Conservation (phyloP, 37 sponge, comb jelly and placozoan species). For the Cliona cf. orientalis region DNA sequence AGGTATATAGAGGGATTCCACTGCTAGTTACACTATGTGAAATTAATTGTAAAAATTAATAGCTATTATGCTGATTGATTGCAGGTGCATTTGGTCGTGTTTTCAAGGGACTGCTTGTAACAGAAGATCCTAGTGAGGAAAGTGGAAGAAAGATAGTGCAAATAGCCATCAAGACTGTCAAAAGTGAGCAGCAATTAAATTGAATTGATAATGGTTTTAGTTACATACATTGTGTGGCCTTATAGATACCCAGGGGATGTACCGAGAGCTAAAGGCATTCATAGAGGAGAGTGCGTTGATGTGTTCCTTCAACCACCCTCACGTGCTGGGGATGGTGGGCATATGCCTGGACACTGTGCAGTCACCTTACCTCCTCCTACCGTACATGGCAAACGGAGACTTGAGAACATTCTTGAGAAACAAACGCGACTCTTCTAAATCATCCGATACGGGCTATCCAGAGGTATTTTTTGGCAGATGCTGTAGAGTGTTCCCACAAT, state of each 20-base stretch:
- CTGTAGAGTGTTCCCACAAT: too few species aligned
- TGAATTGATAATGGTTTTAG: not conserved
- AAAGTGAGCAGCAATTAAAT: conserved; percentile 40
- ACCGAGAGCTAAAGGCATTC: conserved; percentile 34
- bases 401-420: conserved; percentile 34
- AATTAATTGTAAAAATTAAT: not conserved
- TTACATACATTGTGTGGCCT: not conserved
- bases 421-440: conserved; percentile 20
- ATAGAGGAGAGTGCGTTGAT: conserved; percentile 48
- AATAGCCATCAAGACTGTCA: conserved; percentile 56
- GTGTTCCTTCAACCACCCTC: conserved; percentile 36
- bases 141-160: not conserved
- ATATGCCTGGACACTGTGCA: conserved; percentile 22
- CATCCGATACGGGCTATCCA: conserved; percentile 23
- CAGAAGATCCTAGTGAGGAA: not conserved
- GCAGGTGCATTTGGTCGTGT: conserved; percentile 57
- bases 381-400: conserved; percentile 54
- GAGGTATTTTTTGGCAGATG: conserved; percentile 9
- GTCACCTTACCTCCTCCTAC: conserved; percentile 58
- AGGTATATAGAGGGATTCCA: conserved; percentile 4
- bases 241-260: not conserved
- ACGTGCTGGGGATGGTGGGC: conserved; percentile 53
- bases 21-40: not conserved
- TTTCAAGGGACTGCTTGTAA: conserved; percentile 6
- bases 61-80: too few species aligned